Evolutionary conservation across 2,797 vertebrate genomes (phyloP), one percentile per base, ranked within the genome.

Genomic region (Leptatherina wallacei): DNA sequence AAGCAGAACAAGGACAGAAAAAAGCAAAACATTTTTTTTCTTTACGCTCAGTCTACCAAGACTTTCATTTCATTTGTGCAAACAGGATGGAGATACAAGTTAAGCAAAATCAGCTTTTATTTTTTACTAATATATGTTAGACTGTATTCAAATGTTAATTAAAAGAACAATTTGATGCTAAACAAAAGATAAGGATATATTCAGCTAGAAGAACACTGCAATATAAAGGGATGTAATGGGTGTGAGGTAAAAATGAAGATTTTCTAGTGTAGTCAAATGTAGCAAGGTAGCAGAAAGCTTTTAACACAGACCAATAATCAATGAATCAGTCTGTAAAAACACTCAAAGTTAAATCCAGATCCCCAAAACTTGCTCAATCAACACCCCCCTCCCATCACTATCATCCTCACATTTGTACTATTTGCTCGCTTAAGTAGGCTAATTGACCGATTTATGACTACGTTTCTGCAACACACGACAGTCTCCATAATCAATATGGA

Each of bases 281-380:
- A 10, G 38, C 38, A 38, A 38, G 12, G 38, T 40, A 42, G 40
- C 40, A 42, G 38, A 40, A 14, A 40, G 14, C 6, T 42, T 42
- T 1, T 6, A 6, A 35, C 33, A 35, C 32, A 14, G 13, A 16
- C 16, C 14, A 42, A 42, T 42, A 42, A 42, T 42, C 3, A 5
- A 42, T 16, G 13, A 40, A 16, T 4, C 3, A 3, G 3, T 11
- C 16, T 14, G 14, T 6, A 6, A 42, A 40, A 42, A 16, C 40
- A 16, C 5, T 42, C 5, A 18, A 18, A 42, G 5, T 4, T 27
- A 24, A 54, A 27, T 27, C 47, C 47, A 3, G 24, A 52, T 22
- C 2, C 47, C 3, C 2, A 10, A 10, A 51, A 51, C 62, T 71
- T 80, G 61, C 74, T 65, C 65, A 82, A 75, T 71, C 49, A 64